phyloP scores from a whole-genome alignment of 1,140 invertebrate species.

The Ephestia elutella region DNA sequence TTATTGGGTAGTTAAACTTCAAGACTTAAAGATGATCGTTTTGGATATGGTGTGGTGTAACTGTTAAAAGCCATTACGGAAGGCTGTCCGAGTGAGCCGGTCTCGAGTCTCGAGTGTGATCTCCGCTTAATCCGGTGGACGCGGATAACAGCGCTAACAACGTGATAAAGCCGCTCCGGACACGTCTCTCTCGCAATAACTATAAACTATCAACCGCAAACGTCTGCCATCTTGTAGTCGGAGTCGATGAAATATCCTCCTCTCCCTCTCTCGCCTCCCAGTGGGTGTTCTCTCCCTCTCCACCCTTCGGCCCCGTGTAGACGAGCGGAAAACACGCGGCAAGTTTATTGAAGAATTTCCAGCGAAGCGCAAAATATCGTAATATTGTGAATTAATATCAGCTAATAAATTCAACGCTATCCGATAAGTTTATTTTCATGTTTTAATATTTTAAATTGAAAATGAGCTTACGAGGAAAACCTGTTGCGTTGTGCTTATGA shows the following conservation, averaged over 20 bases:
- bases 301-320: conserved; percentile 33
- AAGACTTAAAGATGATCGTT: background rate
- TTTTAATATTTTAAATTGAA: conserved; percentile 24
- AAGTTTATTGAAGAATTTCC: conserved; percentile 7
- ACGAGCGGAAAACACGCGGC: conserved; percentile 28
- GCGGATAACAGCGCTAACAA: conserved; percentile 70
- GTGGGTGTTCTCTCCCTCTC: conserved; percentile 38
- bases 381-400: background rate
- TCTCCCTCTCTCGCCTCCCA: conserved; percentile 46
- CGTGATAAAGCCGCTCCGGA: conserved; percentile 65
- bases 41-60: conserved; percentile 30
- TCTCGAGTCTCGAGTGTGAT: conserved; percentile 48
- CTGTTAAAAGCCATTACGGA: conserved; percentile 40
- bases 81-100: conserved; percentile 30
- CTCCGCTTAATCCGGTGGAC: conserved; percentile 63
- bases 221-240: conserved; percentile 69
- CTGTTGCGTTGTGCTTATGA: too few relatives aligned
- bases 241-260: conserved; percentile 63
- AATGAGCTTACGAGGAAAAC: too few relatives aligned
- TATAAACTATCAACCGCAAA: conserved; percentile 73
- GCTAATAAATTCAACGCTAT: background rate
- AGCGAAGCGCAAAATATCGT: conserved; percentile 1
- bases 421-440: conserved; percentile 18
- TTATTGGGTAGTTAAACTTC: too few relatives aligned
- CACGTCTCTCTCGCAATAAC: conserved; percentile 69